Base-by-base conservation (phyloP, 37 sponge, comb jelly and placozoan genomes). In the Geodia barretti region DNA sequence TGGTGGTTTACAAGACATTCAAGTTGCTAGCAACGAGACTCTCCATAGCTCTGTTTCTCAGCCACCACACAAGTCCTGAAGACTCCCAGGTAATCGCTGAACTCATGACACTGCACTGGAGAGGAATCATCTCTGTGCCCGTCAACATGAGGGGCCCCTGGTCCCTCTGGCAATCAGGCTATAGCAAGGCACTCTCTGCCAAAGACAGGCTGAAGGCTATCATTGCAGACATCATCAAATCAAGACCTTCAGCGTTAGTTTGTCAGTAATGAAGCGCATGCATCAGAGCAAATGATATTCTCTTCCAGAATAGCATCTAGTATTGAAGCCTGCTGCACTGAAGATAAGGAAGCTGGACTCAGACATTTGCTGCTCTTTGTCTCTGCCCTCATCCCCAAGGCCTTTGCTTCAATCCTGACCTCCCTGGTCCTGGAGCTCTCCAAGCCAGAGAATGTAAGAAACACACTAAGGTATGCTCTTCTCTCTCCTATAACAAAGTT, bases 311-410 rank as follows among this genome's bases (percentile, higher is more conserved):
- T 88, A 38, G 89, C 89, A 25, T 42, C 83, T 26, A 58, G 65
- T 24, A 64, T 88, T 19, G 7, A 33, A 24, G 68, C 65, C 4
- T n/a, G 24, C 3, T 62, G 76, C 28, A 23, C 60, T 21, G 66
- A 58, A 14, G 31, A 75, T 19, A 68, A 32, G 26, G 91, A 87
- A 23, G 75, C 70, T 20, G 82, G 54, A 3, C 74, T 76, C 11
- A 43, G 28, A 1, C 87, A 96, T 65, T 42, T 96, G 0, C 80
- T 96, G 1, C 74, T 96, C 38, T 96, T 93, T 64, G 74, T 93
- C 14, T 91, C 97, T 29, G 97, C 97, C 5, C 80, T 96, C 74
- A 89, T 91, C 72, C 97, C 97, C 9, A 96, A 96, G 41, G 94
- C 94, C 14, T 62, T 96, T 43, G 83, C 86, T 11, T 90, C 94